A percentile compares a stretch with the other conserved stretches of the same genome.
Conservation (phyloP, 2,797 vertebrate genomes). For the Discoglossus pictus region DNA sequence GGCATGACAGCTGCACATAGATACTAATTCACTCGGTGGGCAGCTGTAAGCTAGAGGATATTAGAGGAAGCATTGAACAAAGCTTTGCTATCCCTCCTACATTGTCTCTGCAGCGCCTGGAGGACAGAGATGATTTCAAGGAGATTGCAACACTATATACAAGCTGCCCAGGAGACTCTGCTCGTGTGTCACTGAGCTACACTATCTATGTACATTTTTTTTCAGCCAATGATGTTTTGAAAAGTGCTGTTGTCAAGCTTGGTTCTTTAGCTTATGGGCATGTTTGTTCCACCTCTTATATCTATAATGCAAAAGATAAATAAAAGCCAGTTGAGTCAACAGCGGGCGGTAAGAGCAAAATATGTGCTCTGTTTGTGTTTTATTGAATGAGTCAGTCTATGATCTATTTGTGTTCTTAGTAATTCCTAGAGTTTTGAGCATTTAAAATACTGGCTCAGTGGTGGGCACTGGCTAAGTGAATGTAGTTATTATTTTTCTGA, state of each 20-base stretch:
- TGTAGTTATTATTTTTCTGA: too few relatives aligned
- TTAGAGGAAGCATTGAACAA: slow-evolving; percentile 14
- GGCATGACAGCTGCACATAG: slow-evolving; percentile 10
- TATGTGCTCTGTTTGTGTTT: not conserved
- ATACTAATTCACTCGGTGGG: slow-evolving; percentile 12
- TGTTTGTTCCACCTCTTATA: too few relatives aligned
- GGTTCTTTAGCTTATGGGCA: slow-evolving; percentile 6
- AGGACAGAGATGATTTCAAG: slow-evolving; percentile 23
- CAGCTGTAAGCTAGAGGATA: slow-evolving; percentile 1
- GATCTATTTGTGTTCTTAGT: too few relatives aligned
- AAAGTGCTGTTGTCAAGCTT: not conserved
- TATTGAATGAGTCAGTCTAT: too few relatives aligned
- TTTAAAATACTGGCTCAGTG: too few relatives aligned
- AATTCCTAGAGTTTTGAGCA: too few relatives aligned
- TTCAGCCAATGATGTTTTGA: not conserved
- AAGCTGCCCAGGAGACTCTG: slow-evolving; percentile 1
- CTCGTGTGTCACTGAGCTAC: slow-evolving; percentile 24
- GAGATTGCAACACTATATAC: slow-evolving; percentile 5
- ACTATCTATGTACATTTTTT: slow-evolving; percentile 8
- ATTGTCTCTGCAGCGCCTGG: slow-evolving; percentile 9
- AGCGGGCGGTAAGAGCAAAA: not conserved
- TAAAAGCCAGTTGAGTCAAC: not conserved
- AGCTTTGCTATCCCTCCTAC: slow-evolving; percentile 15
- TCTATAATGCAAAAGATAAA: too few relatives aligned
- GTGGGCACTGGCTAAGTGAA: too few relatives aligned